Base-by-base conservation (phyloP, 1,140 invertebrate species). In the Pentalonia nigronervosa region DNA sequence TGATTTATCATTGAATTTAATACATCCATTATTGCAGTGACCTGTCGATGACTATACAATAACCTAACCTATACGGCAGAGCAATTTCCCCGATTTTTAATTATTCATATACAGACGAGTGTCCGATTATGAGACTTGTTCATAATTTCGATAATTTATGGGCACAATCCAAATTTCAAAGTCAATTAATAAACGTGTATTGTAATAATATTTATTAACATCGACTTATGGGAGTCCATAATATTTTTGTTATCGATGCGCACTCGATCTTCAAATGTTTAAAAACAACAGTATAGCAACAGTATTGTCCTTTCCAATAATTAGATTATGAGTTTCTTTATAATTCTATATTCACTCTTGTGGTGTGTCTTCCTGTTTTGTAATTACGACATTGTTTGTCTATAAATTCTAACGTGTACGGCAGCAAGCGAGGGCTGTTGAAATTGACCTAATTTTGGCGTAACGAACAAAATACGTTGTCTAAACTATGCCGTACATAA, bases 151-250 rank as follows among this genome's bases (percentile, higher is more conserved):
- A 67, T 17, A 14, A 67, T 67, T 67, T 67, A 67, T 67, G 30
- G 14, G 30, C 17, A n/a, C 21, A 53, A 67, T 6, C 14, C 60
- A n/a, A 76, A 76, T 17, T n/a, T 30, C n/a, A 67, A 67, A 67
- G 14, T 20, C 30, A 76, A 76, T 67, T 17, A 17, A n/a, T n/a
- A 60, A 60, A 7, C 14, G n/a, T 14, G 11, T 67, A 60, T n/a
- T 67, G 30, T 67, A 67, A 67, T n/a, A n/a, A 67, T 67, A 67
- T 41, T n/a, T 76, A 76, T n/a, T 76, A n/a, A 76, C n/a, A 76
- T 17, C 14, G 7, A n/a, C 60, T n/a, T 76, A 53, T 17, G 48
- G 25, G 2, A 67, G 30, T 30, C 30, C 30, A 67, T 67, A 67
- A 0, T 21, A 53, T 76, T 76, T n/a, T n/a, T 3, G n/a, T 8